A percentile compares a stretch with the other conserved stretches of the same genome.
These are phyloP conservation scores for Gnatocerus cornutus DNA, from an alignment of 2,888 invertebrate species.

Conservation along the genomic window DNA sequence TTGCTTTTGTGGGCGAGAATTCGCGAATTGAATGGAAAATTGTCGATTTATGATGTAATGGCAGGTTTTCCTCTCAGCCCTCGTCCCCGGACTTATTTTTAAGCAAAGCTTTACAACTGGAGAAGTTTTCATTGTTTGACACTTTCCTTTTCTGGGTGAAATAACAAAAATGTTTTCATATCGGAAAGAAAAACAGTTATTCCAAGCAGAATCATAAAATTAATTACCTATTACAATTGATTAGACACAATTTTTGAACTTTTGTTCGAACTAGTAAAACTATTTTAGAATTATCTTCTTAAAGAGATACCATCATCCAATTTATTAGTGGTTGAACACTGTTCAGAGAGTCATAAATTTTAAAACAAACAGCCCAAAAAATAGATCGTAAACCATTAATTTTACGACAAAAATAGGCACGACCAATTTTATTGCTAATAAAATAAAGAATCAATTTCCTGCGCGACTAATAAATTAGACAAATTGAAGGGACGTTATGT, in stretches of 20 bases:
- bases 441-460: not conserved
- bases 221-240: too few relatives aligned
- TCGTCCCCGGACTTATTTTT: constrained; percentile 48
- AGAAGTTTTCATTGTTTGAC: constrained; percentile 42
- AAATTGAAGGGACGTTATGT: not conserved
- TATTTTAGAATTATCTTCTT: too few relatives aligned
- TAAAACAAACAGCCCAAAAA: not conserved
- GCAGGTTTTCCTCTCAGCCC: constrained; percentile 52
- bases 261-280: too few relatives aligned
- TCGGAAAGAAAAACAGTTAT: not conserved
- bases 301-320: not conserved
- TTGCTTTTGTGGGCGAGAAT: constrained; percentile 63
- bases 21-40: constrained; percentile 66
- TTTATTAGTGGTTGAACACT: not conserved
- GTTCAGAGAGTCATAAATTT: constrained; percentile 2
- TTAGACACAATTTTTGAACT: too few relatives aligned
- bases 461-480: not conserved
- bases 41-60: constrained; percentile 66
- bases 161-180: constrained; percentile 18
- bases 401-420: constrained; percentile 2
- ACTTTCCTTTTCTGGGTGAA: constrained; percentile 6
- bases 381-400: constrained; percentile 2
- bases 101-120: constrained; percentile 35
- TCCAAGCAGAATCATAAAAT: not conserved
- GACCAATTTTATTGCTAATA: not conserved